Base-by-base conservation (phyloP, 30 jellyfish, hydroid and myxozoan species). In the Pseudorhiza aurosa region DNA sequence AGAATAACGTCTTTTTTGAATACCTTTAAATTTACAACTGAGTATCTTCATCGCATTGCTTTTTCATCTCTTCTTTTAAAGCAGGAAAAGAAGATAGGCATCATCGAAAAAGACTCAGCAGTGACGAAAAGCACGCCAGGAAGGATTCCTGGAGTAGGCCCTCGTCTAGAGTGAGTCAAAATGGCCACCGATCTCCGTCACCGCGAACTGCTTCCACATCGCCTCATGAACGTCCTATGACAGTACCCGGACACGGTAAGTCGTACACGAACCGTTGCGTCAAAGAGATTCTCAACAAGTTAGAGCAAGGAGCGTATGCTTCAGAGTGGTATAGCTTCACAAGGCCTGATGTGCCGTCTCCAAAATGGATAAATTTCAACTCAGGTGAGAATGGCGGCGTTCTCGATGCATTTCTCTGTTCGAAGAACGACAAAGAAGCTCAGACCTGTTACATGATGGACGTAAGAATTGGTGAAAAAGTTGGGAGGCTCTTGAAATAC, bases 381-480 rank as follows among this genome's bases (percentile, higher is more conserved):
- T 32, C 59, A 29, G 84, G 67, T 1, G 91, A 68, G 15, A 67
- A 65, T 40, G 84, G 84, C 11, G 91, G 91, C 21, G 91, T 50
- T 21, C 79, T 80, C 11, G 91, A 80, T 18, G 91, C 91, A 12
- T 80, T 80, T 26, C 18, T 80, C 8, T 80, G 91, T 45, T 50
- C 65, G 32, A 47, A 58, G 2, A 36, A 43, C 26, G 75, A 44
- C 11, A 24, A 71, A 2, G 82, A 51, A 8, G 11, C 4, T 7
- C 56, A 36, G 29, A 24, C 47, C n/a, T 80, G 91, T 31, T 80
- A 80, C 27, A 12, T 80, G 47, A 80, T 80, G 51, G 84, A 80
- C 27, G 84, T 65, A 7, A 33, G 71, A 45, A 62, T 53, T 6
- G 91, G 91, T 12, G 91, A 80, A 25, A 51, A 62, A 50, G 84